Percentiles rank a stretch among this genome's conserved stretches.
These are phyloP conservation scores for Eira barbara DNA, from an alignment of 2,113 vertebrate genomes.

Conservation along the genomic window DNA sequence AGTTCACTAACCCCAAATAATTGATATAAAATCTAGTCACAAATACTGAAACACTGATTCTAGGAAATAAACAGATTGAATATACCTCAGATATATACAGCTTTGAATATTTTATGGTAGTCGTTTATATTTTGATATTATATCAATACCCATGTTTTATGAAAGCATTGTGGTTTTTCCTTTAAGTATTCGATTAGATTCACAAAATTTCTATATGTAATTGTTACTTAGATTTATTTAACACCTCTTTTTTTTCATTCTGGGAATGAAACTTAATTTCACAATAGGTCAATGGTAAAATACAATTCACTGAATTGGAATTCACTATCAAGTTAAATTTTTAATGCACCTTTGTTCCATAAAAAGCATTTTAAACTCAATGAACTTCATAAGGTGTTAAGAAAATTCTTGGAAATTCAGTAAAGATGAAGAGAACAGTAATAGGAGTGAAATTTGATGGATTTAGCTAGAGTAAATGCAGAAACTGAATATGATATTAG, in stretches of 20 bases:
- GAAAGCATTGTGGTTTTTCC: neutral
- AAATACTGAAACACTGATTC: neutral
- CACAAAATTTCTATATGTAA: constrained; percentile 1
- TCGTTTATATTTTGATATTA: neutral
- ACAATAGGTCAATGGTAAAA: constrained; percentile 29
- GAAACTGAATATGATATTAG: constrained; percentile 36
- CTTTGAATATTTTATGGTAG: neutral
- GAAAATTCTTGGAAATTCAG: constrained; percentile 32
- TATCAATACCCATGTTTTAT: constrained; percentile 8
- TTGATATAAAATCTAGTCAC: neutral
- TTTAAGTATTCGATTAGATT: constrained; percentile 1
- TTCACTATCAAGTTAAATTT: constrained; percentile 48
- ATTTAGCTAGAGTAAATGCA: constrained; percentile 42
- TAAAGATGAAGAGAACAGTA: neutral
- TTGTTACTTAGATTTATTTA: constrained; percentile 13
- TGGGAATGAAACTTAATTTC: constrained; percentile 50
- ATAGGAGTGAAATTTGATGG: constrained; percentile 27
- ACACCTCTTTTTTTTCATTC: neutral
- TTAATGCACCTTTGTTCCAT: constrained; percentile 34
- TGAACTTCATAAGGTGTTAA: constrained; percentile 40
- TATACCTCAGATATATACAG: neutral
- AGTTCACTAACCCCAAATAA: neutral
- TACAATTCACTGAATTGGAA: constrained; percentile 49
- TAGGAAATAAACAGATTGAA: neutral
- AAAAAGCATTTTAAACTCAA: constrained; percentile 59